Evolutionary conservation across 2,113 vertebrate species (phyloP).

Genomic region (Tyrannus savana): DNA sequence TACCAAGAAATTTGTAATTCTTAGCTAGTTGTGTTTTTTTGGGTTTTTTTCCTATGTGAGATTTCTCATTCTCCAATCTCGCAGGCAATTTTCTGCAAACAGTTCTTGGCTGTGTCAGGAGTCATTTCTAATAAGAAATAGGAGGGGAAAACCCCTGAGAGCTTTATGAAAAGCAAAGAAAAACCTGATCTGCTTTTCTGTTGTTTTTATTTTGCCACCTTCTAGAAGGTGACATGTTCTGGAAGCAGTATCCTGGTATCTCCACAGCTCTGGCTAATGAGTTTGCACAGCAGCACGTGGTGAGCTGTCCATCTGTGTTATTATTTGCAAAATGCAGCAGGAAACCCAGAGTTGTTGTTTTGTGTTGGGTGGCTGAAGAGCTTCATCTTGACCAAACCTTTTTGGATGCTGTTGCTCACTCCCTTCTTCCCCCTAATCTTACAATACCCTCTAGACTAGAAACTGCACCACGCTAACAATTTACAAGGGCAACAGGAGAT

Average conservation of each 20-base stretch:
- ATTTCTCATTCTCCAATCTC: background rate
- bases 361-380: background rate
- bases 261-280: background rate
- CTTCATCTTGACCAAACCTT: background rate
- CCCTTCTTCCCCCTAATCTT: background rate
- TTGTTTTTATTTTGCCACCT: background rate
- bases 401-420: background rate
- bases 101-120: background rate
- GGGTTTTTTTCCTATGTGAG: background rate
- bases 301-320: background rate
- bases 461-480: background rate
- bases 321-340: background rate
- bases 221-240: background rate
- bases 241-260: background rate
- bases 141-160: background rate
- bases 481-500: background rate
- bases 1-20: background rate
- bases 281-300: background rate
- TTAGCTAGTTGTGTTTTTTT: background rate
- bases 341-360: background rate
- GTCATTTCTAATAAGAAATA: background rate
- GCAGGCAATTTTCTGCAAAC: conserved; percentile 12
- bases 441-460: background rate
- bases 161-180: background rate
- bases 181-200: background rate